Evolutionary conservation across 2,797 vertebrate genomes (phyloP).

Genomic region (Buceros bicornis): DNA sequence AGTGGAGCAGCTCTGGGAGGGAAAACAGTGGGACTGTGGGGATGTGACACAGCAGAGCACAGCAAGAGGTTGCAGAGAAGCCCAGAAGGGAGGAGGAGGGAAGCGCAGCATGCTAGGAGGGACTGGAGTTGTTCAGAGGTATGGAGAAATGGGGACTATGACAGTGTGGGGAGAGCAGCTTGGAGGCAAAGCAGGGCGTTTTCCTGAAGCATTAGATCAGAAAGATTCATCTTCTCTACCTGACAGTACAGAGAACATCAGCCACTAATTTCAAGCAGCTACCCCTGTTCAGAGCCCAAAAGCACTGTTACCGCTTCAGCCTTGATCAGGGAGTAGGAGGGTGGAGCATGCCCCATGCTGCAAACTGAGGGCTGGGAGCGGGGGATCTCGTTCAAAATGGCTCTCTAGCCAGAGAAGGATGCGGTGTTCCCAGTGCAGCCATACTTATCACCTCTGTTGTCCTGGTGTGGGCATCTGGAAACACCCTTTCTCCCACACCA

Average conservation of each 20-base stretch:
- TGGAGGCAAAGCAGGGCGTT: not conserved
- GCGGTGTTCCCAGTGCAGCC: not conserved
- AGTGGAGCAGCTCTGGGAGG: not conserved
- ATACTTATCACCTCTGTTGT: not conserved
- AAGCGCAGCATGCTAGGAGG: not conserved
- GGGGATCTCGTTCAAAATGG: not conserved
- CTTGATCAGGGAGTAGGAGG: not conserved
- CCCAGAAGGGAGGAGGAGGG: not conserved
- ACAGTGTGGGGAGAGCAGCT: not conserved
- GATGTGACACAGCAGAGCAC: not conserved
- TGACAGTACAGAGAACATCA: rapidly evolving
- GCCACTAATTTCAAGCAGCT: not conserved
- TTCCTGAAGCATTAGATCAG: not conserved
- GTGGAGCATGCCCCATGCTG: not conserved
- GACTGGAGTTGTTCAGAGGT: not conserved
- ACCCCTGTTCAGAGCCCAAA: not conserved
- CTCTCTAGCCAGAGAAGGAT: not conserved
- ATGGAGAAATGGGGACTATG: not conserved
- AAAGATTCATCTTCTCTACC: not conserved
- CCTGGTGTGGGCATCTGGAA: not conserved
- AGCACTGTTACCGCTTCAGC: not conserved
- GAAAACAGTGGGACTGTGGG: not conserved
- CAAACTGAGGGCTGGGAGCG: not conserved
- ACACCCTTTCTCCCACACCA: rapidly evolving
- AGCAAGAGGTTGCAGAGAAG: not conserved